These are phyloP conservation scores for Pseudocheirus occidentalis DNA, from an alignment of 2,797 vertebrate genomes.

Conservation along the genomic window DNA sequence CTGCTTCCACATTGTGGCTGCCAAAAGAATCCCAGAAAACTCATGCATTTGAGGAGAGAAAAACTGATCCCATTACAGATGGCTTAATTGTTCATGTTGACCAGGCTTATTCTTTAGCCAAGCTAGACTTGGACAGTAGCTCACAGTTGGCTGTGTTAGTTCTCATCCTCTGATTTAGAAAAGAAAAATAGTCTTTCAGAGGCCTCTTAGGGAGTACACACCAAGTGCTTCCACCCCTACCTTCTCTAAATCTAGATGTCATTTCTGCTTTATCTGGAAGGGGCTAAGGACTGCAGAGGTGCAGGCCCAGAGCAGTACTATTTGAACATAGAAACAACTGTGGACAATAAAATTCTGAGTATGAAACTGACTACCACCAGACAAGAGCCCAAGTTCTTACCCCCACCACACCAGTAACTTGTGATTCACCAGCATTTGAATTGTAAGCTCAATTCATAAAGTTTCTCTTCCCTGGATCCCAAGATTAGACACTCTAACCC, in stretches of 20 bases:
- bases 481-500: not conserved
- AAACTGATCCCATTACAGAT: not conserved
- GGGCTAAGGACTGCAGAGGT: not conserved
- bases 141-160: not conserved
- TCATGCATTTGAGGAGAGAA: not conserved
- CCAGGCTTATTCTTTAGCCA: not conserved
- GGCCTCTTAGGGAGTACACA: not conserved
- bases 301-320: not conserved
- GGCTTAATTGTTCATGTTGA: not conserved
- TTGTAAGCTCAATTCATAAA: not conserved
- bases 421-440: not conserved
- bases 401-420: not conserved
- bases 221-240: not conserved
- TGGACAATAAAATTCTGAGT: not conserved
- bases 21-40: slow-evolving; percentile 8
- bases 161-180: not conserved
- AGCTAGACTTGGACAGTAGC: not conserved
- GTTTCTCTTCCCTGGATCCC: not conserved
- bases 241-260: not conserved
- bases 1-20: not conserved
- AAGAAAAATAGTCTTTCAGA: not conserved
- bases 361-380: not conserved
- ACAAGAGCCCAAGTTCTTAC: not conserved
- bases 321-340: not conserved
- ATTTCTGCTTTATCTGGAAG: not conserved